Conservation (phyloP, 2,888 invertebrate species). For the Leptinotarsa peninsularis region DNA sequence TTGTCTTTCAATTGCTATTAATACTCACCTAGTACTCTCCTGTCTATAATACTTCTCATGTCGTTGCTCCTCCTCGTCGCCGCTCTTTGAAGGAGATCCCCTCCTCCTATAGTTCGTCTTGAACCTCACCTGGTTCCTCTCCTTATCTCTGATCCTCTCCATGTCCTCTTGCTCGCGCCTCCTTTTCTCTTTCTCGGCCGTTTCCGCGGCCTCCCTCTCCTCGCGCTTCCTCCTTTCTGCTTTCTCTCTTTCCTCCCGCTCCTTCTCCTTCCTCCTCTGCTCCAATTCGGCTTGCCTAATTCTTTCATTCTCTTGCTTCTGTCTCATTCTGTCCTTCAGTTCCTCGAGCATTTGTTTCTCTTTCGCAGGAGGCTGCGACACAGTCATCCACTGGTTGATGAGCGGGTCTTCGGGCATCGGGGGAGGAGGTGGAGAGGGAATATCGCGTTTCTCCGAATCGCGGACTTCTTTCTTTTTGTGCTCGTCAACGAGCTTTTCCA, state of each 20-base stretch:
- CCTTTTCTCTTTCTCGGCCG: conserved; percentile 55
- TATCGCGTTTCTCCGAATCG: conserved; percentile 35
- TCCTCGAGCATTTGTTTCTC: conserved; percentile 68
- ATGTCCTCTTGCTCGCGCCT: conserved; percentile 61
- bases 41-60: conserved; percentile 32
- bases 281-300: conserved; percentile 61
- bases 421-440: not conserved
- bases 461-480: conserved; percentile 63
- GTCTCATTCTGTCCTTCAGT: conserved; percentile 69
- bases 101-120: conserved; percentile 56
- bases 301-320: conserved; percentile 68
- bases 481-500: conserved; percentile 67
- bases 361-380: conserved; percentile 55
- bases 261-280: conserved; percentile 61
- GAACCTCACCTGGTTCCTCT: conserved; percentile 59
- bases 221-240: conserved; percentile 63
- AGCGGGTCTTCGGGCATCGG: conserved; percentile 58
- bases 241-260: conserved; percentile 56
- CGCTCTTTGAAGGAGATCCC: conserved; percentile 41
- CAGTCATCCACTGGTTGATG: conserved; percentile 70
- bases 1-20: not conserved
- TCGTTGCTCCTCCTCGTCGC: conserved; percentile 43
- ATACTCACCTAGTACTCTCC: conserved; percentile 34
- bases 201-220: conserved; percentile 58
- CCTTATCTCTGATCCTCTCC: conserved; percentile 60